Conservation (phyloP, 2,888 invertebrate genomes). For the Eupithecia insigniata region DNA sequence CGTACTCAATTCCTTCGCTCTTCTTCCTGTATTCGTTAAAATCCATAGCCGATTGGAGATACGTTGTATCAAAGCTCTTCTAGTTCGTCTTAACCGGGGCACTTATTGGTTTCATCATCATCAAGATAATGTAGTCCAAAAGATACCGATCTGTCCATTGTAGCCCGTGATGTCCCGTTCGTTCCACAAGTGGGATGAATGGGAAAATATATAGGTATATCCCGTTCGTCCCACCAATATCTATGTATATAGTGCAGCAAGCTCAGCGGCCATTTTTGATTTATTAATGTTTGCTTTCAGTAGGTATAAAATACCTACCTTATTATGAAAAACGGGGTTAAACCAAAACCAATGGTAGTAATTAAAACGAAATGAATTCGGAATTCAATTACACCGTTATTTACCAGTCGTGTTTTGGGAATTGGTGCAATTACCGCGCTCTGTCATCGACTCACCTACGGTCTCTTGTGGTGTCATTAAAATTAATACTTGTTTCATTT, state of each 20-base stretch:
- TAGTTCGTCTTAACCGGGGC: no score
- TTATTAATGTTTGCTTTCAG: not conserved
- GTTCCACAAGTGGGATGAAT: not conserved
- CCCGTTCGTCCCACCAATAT: not conserved
- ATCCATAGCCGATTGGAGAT: no score
- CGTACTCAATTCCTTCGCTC: no score
- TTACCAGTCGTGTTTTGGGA: conserved; percentile 29
- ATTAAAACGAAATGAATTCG: conserved; percentile 30
- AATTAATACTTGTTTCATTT: conserved; percentile 2
- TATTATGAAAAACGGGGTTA: conserved; percentile 8
- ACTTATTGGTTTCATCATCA: no score
- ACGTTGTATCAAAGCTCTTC: no score
- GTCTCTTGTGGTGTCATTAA: conserved; percentile 26
- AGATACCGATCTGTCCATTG: no score
- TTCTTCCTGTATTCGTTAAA: no score
- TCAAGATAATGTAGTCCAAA: no score
- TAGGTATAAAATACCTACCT: not conserved
- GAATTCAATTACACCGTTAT: conserved; percentile 35
- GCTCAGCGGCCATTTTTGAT: not conserved
- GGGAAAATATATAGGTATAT: not conserved
- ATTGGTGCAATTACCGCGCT: conserved; percentile 29
- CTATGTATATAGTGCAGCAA: not conserved
- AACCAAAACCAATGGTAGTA: conserved; percentile 28
- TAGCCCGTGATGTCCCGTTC: no score
- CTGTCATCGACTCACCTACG: conserved; percentile 22